These are phyloP conservation scores for Eurypyga helias DNA, from an alignment of 2,113 vertebrate species.

Conservation along the genomic window DNA sequence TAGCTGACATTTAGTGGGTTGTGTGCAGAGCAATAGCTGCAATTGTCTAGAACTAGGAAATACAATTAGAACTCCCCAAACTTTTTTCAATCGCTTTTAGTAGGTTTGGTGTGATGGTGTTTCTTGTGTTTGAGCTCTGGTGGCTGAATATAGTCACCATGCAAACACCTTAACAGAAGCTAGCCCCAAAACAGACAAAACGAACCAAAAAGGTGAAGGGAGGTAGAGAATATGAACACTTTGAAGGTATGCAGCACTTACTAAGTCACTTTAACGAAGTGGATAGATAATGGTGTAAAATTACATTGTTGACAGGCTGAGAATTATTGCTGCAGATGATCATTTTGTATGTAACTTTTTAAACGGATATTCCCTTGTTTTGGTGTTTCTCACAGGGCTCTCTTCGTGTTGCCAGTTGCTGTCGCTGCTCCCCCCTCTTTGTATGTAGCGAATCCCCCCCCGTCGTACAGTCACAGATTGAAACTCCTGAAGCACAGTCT, in stretches of 20 bases:
- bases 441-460: slow-evolving; percentile 84
- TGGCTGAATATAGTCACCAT: background rate
- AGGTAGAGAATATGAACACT: background rate
- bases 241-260: background rate
- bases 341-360: background rate
- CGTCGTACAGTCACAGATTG: slow-evolving; percentile 81
- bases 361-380: background rate
- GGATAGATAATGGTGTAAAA: background rate
- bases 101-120: background rate
- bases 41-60: background rate
- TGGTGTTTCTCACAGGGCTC: slow-evolving; percentile 77
- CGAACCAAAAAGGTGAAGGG: background rate
- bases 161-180: background rate
- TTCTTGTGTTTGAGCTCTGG: background rate
- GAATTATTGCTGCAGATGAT: background rate
- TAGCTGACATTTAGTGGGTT: background rate
- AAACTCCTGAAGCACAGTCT: slow-evolving; percentile 78
- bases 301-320: background rate
- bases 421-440: slow-evolving; percentile 85
- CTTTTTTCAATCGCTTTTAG: background rate
- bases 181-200: background rate
- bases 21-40: background rate
- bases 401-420: slow-evolving; percentile 85
- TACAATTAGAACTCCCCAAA: background rate
- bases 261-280: background rate